Conservation (phyloP, 2,797 vertebrate species). For the Huso huso region DNA sequence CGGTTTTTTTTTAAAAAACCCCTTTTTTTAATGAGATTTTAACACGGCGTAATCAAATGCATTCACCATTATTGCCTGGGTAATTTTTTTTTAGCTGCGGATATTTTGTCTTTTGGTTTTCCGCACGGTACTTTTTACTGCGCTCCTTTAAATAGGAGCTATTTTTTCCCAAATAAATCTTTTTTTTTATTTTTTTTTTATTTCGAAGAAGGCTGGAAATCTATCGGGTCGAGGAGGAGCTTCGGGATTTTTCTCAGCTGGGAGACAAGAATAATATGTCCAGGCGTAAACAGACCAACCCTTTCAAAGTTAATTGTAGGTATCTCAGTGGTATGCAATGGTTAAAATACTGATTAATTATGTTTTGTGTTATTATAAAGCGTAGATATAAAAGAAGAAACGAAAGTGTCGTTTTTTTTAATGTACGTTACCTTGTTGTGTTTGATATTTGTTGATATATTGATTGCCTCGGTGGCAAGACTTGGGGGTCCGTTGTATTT, state of each 20-base stretch:
- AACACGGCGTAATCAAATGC: constrained; percentile 19
- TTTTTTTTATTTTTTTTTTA: constrained; percentile 24
- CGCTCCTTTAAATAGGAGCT: constrained; percentile 15
- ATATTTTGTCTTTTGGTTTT: constrained; percentile 16
- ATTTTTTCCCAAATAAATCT: constrained; percentile 25
- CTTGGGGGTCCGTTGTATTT: too few species aligned
- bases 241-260: constrained; percentile 34
- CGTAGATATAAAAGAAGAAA: too few species aligned
- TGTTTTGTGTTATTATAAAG: too few species aligned
- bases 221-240: constrained; percentile 40
- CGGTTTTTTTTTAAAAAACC: constrained; percentile 6
- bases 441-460: too few species aligned
- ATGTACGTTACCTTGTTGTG: too few species aligned
- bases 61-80: constrained; percentile 17
- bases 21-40: constrained; percentile 6
- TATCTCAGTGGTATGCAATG: constrained; percentile 45
- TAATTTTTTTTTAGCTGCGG: constrained; percentile 16
- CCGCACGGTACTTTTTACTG: constrained; percentile 6
- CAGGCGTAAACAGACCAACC: constrained; percentile 97
- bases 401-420: too few species aligned
- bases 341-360: too few species aligned
- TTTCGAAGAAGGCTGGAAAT: constrained; percentile 20
- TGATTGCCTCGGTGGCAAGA: too few species aligned
- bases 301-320: constrained; percentile 99
- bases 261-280: constrained; percentile 80